phyloP scores from a whole-genome alignment of 2,113 vertebrate genomes.

The Narcine bancroftii region DNA sequence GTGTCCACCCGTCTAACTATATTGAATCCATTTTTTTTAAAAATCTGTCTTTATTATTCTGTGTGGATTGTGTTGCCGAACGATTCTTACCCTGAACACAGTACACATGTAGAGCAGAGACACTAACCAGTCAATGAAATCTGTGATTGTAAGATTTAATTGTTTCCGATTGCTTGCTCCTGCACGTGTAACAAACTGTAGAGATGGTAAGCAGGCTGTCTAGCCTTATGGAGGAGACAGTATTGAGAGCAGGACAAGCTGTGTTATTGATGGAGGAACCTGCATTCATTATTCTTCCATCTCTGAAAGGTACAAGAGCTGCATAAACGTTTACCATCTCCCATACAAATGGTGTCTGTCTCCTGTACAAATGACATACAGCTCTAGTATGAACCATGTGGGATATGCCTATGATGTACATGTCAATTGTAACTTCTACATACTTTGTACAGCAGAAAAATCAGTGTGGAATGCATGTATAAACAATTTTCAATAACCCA shows the following conservation, averaged over 20 bases:
- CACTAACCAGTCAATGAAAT: neutral
- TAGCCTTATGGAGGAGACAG: neutral
- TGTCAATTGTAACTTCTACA: neutral
- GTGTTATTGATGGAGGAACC: conserved; percentile 31
- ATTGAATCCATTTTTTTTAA: neutral
- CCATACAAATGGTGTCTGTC: conserved; percentile 31
- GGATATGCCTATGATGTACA: conserved; percentile 21
- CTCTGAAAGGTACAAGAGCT: conserved; percentile 24
- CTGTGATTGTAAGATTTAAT: conserved; percentile 10
- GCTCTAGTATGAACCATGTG: neutral
- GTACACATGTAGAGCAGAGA: neutral
- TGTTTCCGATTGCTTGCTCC: conserved; percentile 24
- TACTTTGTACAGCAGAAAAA: neutral
- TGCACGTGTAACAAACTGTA: conserved; percentile 8
- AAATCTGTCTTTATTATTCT: neutral
- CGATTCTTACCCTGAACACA: neutral
- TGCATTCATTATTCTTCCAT: conserved; percentile 32
- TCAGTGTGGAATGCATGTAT: neutral
- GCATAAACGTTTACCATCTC: neutral
- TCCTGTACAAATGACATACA: conserved; percentile 12
- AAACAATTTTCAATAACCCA: neutral
- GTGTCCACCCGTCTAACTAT: neutral
- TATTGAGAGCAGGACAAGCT: conserved; percentile 4
- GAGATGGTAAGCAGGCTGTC: neutral
- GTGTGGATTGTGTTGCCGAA: neutral